These are phyloP conservation scores for Sebastes melanostomus DNA, from an alignment of 2,797 vertebrate species.

Conservation along the genomic window DNA sequence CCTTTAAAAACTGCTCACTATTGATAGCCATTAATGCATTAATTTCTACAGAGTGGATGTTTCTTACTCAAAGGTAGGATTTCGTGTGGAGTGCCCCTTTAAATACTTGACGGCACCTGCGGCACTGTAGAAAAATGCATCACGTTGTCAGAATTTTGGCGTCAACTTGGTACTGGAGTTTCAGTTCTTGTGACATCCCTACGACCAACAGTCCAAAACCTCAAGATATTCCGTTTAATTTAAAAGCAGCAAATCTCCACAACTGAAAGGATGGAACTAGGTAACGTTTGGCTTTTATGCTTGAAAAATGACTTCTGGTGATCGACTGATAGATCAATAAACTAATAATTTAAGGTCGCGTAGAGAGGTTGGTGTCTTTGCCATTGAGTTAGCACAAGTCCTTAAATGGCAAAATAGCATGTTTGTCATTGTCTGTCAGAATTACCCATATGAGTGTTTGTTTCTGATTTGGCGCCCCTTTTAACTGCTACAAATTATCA, in stretches of 20 bases:
- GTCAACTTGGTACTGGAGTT: too few species aligned
- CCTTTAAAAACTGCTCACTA: background rate
- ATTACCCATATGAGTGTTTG: background rate
- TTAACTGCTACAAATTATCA: background rate
- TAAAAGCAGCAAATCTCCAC: background rate
- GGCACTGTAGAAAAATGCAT: too few species aligned
- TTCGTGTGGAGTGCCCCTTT: background rate
- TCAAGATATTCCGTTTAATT: background rate
- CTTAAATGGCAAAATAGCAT: background rate
- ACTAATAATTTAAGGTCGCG: fast-evolving
- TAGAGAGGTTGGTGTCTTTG: background rate
- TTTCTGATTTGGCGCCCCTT: background rate
- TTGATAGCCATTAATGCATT: background rate
- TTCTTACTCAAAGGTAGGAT: background rate
- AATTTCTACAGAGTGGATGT: background rate
- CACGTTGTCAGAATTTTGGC: fast-evolving
- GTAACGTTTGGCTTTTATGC: background rate
- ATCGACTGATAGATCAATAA: background rate
- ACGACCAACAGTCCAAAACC: background rate
- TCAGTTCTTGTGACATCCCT: too few species aligned
- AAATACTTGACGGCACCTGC: background rate
- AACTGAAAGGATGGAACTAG: background rate
- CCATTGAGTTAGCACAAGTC: background rate
- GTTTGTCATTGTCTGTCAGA: background rate
- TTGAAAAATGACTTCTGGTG: background rate